These are phyloP conservation scores for Arge pagana DNA, from an alignment of 2,888 invertebrate genomes.

Conservation along the genomic window DNA sequence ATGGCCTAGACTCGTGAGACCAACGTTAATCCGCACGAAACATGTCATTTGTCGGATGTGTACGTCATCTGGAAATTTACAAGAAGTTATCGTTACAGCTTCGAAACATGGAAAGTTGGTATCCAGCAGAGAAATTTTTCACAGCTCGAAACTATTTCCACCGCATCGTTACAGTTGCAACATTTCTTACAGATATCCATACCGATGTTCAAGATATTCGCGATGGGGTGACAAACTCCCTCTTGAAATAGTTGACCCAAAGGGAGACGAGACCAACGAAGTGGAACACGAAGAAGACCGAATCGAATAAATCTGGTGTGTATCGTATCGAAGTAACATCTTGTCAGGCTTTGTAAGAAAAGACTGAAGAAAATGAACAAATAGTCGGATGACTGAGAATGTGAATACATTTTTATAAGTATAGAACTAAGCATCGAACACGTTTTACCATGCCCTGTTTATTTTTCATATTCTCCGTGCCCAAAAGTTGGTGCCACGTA, in stretches of 20 bases:
- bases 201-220: constrained; percentile 73
- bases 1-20: constrained; percentile 83
- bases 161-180: constrained; percentile 8
- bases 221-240: constrained; percentile 85
- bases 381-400: too few species aligned
- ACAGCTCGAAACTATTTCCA: constrained; percentile 13
- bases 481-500: too few species aligned
- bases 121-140: constrained; percentile 3
- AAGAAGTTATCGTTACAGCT: constrained; percentile 78
- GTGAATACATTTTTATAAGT: too few species aligned
- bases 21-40: constrained; percentile 70
- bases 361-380: too few species aligned
- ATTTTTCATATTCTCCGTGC: too few species aligned
- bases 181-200: constrained; percentile 63
- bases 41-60: constrained; percentile 82
- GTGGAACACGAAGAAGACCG: too few species aligned
- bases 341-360: too few species aligned
- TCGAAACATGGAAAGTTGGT: constrained; percentile 75
- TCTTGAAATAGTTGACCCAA: constrained; percentile 55
- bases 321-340: too few species aligned
- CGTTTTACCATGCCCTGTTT: too few species aligned
- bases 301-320: constrained; percentile 21
- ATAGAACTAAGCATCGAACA: too few species aligned
- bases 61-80: constrained; percentile 71
- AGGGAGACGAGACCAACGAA: constrained; percentile 17